These are phyloP conservation scores for Notothenia rossii DNA, from an alignment of 2,113 vertebrate genomes.

Conservation along the genomic window DNA sequence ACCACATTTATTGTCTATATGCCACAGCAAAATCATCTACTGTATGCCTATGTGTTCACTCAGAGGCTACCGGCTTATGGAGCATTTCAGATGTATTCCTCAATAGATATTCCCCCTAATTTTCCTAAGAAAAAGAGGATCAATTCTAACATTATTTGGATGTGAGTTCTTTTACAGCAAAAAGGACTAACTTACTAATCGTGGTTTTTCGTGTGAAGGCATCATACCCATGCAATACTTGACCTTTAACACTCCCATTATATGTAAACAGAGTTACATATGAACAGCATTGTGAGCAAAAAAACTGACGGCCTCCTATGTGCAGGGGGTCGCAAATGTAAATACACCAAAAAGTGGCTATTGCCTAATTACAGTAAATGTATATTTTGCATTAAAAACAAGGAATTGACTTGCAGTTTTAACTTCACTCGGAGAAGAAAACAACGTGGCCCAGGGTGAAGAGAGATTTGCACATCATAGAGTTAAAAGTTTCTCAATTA, in stretches of 20 bases:
- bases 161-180: background rate
- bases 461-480: background rate
- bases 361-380: no score
- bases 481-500: conserved; percentile 44
- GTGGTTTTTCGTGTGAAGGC: no score
- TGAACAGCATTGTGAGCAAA: background rate
- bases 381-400: background rate
- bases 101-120: background rate
- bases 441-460: background rate
- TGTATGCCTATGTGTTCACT: background rate
- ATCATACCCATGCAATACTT: no score
- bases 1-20: no score
- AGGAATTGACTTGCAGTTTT: background rate
- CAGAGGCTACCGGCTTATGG: background rate
- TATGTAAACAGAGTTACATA: background rate
- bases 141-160: no score
- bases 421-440: background rate
- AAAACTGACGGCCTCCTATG: background rate
- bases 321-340: background rate
- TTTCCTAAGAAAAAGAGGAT: background rate
- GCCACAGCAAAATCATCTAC: no score
- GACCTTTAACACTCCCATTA: background rate
- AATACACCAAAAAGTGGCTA: no score
- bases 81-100: background rate
- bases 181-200: background rate